These are phyloP conservation scores for Ctenodactylus gundi DNA, from an alignment of 2,113 vertebrate genomes.

Conservation along the genomic window DNA sequence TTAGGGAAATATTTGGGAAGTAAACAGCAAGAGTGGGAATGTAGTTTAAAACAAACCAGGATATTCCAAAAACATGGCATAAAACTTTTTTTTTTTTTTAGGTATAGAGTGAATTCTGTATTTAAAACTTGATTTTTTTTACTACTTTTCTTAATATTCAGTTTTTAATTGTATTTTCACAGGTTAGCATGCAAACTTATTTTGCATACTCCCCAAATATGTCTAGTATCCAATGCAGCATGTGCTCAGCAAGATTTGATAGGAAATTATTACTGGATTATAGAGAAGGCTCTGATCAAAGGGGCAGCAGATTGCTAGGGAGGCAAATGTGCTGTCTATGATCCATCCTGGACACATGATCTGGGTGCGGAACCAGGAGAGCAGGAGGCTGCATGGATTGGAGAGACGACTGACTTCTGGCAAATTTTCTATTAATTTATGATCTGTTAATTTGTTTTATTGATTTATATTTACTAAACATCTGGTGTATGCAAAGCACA, in stretches of 20 bases:
- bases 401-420: background rate
- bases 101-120: background rate
- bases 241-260: background rate
- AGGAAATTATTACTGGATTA: background rate
- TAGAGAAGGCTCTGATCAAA: background rate
- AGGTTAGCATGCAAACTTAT: background rate
- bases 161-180: background rate
- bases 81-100: background rate
- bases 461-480: background rate
- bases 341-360: background rate
- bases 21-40: background rate
- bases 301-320: background rate
- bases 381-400: background rate
- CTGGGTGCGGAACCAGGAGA: background rate
- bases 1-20: background rate
- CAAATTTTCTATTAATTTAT: background rate
- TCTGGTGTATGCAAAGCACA: background rate
- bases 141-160: background rate
- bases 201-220: background rate
- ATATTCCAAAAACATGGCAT: background rate
- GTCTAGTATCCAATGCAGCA: background rate
- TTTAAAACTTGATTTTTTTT: background rate
- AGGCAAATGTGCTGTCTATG: background rate
- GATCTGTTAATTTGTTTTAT: background rate
- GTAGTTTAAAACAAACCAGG: background rate